Conservation (phyloP, 2,113 vertebrate species). For the Atlantisia rogersi region DNA sequence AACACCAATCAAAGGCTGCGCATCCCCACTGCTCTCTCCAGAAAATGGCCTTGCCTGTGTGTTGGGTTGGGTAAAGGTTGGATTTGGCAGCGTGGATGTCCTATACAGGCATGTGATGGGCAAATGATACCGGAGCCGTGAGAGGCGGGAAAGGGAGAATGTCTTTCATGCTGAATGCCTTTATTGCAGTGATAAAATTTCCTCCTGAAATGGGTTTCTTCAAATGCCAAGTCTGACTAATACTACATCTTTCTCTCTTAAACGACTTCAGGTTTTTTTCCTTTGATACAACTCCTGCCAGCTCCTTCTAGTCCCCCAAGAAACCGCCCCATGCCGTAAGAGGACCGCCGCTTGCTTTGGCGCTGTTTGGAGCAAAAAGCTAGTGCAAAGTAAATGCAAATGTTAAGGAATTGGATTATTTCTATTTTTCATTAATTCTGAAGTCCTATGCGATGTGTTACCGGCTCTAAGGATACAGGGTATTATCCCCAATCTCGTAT, state of each 20-base stretch:
- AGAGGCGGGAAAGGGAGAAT: not conserved
- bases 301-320: not conserved
- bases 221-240: not conserved
- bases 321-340: not conserved
- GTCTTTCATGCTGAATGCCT: not conserved
- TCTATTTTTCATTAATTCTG: not conserved
- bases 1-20: not conserved
- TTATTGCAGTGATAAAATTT: not conserved
- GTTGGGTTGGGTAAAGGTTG: accelerated
- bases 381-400: not conserved
- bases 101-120: accelerated
- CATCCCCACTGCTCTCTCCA: not conserved
- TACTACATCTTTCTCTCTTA: not conserved
- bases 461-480: not conserved
- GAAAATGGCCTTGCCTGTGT: not conserved
- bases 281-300: not conserved
- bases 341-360: not conserved
- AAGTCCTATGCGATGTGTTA: not conserved
- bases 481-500: not conserved
- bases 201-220: not conserved
- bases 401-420: not conserved
- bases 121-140: not conserved
- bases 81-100: not conserved
- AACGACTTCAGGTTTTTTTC: not conserved
- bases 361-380: not conserved